Evolutionary conservation across 1,140 invertebrate species (phyloP), one percentile per base, ranked within the genome.

Genomic region (Drosophila ohnishii): DNA sequence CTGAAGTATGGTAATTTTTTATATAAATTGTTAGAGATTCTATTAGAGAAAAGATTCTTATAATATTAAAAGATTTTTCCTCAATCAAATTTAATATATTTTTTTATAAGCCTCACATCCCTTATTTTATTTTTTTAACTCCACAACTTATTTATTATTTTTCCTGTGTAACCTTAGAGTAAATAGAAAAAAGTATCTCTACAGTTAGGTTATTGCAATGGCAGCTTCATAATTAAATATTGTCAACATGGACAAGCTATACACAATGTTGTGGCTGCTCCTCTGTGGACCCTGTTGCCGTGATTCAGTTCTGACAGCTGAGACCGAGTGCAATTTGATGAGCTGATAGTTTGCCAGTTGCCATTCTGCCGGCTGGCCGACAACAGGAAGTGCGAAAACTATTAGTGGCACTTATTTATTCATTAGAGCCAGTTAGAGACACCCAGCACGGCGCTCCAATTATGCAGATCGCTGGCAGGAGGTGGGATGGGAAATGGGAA

Each of bases 361-460:
- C 51, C 51, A 55, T 55, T 55, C 51, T 72, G 16, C 40, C 51
- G 39, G 32, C 58, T 57, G 78, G 60, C 66, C 66, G 67, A 61
- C 75, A 72, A 82, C 84, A 87, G 84, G 84, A 87, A 87, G 84
- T 87, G 84, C 84, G 84, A 87, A 87, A 87, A 87, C 84, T 87
- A 87, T 87, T 87, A 87, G 84, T 84, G 84, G 84, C 84, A 88
- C 84, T 88, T 88, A 87, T 87, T 88, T 87, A 87, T 87, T 87
- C 84, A 87, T 87, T 87, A 88, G 84, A 88, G 85, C 77, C 84
- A 88, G 84, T 84, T 88, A 86, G 84, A 88, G 83, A 86, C 83
- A 80, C 80, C 84, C 85, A 74, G 53, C 45, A 28, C 61, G 61
- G 37, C 45, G 69, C 66, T 86, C 83, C 69, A 87, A 86, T 86